phyloP scores from a whole-genome alignment of 1,140 invertebrate species.

The Grapholita molesta region DNA sequence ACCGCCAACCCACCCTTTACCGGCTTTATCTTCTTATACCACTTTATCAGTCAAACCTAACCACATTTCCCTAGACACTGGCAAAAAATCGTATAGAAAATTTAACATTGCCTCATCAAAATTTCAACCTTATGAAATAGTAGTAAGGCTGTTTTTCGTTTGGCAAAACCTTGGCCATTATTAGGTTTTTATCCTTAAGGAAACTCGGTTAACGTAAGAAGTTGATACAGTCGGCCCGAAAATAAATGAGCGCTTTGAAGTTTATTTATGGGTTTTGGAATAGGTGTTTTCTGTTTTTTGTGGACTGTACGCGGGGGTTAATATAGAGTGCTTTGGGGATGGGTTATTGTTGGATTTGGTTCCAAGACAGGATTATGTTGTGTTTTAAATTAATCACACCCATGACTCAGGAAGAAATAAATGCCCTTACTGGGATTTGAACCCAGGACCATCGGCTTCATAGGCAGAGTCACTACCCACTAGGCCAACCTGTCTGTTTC shows the following conservation, averaged over 20 bases:
- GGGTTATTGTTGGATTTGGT: neutral
- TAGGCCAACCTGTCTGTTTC: no score
- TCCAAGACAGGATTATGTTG: neutral
- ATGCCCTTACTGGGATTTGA: no score
- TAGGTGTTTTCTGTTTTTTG: neutral
- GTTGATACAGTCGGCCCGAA: constrained; percentile 7
- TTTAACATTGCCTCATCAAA: neutral
- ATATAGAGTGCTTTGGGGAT: neutral
- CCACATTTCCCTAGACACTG: constrained; percentile 3
- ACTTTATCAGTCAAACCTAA: neutral
- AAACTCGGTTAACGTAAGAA: constrained; percentile 7
- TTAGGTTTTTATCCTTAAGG: neutral
- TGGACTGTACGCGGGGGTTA: neutral
- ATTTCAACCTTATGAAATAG: neutral
- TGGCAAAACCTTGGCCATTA: neutral
- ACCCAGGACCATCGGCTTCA: no score
- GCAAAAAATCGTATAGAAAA: neutral
- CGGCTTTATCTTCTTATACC: constrained; percentile 7
- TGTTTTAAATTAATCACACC: neutral
- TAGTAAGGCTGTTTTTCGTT: neutral
- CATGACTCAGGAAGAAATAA: no score
- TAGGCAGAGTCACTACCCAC: no score
- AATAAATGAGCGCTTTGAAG: constrained; percentile 15
- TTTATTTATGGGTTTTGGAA: constrained; percentile 9
- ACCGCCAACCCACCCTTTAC: neutral